Conservation (phyloP, 2,888 invertebrate species). For the Cerceris rybyensis region DNA sequence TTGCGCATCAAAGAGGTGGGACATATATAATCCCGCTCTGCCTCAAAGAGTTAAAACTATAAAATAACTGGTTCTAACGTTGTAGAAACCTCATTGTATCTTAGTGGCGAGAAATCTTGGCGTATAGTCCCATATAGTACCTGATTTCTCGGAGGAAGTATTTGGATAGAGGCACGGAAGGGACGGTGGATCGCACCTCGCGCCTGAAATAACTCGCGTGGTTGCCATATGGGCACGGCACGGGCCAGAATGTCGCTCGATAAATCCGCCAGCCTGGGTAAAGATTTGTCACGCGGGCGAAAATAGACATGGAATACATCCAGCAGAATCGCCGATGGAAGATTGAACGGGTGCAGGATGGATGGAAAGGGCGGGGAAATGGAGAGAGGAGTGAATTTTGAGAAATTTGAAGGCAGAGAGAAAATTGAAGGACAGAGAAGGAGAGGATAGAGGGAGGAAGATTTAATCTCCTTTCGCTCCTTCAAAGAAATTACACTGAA, state of each 20-base stretch:
- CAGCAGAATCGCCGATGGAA: conserved; percentile 20
- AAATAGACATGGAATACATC: conserved; percentile 67
- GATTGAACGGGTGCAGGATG: too few relatives aligned
- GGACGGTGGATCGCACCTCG: conserved; percentile 53
- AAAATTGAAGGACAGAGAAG: conserved; percentile 8
- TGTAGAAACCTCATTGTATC: too few relatives aligned
- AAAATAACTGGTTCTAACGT: too few relatives aligned
- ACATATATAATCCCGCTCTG: too few relatives aligned
- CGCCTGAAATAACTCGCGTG: conserved; percentile 57
- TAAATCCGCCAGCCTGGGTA: conserved; percentile 59
- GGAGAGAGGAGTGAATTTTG: too few relatives aligned
- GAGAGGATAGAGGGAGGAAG: conserved; percentile 12
- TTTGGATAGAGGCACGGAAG: background rate
- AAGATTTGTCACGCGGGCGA: conserved; percentile 68
- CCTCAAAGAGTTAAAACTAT: too few relatives aligned
- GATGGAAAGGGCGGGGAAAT: background rate
- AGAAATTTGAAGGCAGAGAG: background rate
- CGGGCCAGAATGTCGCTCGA: conserved; percentile 67
- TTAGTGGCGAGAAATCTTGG: too few relatives aligned
- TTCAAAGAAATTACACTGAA: too few relatives aligned
- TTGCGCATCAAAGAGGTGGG: too few relatives aligned
- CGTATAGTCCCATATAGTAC: too few relatives aligned
- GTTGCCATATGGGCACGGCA: conserved; percentile 65
- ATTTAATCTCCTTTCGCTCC: too few relatives aligned
- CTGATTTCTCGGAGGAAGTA: too few relatives aligned